Base-by-base conservation (phyloP, 1,140 invertebrate genomes). In the Muscidifurax raptorellus region DNA sequence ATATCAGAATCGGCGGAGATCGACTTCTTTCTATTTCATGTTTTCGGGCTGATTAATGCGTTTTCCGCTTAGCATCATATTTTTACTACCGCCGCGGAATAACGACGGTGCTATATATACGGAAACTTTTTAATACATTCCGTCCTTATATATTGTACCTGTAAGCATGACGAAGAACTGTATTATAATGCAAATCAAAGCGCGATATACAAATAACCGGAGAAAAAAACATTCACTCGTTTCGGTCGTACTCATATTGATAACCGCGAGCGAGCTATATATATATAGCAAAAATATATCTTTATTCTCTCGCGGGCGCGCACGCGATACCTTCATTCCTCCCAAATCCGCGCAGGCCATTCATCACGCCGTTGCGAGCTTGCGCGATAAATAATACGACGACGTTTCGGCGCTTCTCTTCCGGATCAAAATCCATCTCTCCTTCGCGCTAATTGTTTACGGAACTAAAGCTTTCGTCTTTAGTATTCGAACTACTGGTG, bases 311-410 rank as follows among this genome's bases (percentile, higher is more conserved):
- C n/a, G n/a, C n/a, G n/a, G n/a, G n/a, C n/a, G n/a, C 52, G 52
- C 9, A 69, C 27, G 66, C 66, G 15, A 69, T 30, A 69, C 66
- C 66, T 74, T 40, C 18, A 40, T 74, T 10, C 32, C 13, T 36
- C 71, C 32, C 5, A 74, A 74, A 36, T 74, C 71, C 36, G 36
- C 36, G 36, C 30, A n/a, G n/a, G 6, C 71, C 71, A 74, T 74
- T 74, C 71, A 74, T 74, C 71, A 74, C 27, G 3, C 28, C 18
- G 52, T 4, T 52, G n/a, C n/a, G 47, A 52, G 47, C 47, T 52
- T n/a, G 71, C 27, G 22, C 32, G 71, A 74, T 74, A 74, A 74
- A 74, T 74, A 74, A 74, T 18, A 18, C 25, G 66, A 27, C 25
- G 27, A 12, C 59, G 5, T 52, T 52, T 52, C 47, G 18, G 18